A percentile compares a stretch with the other conserved stretches of the same genome.
Evolutionary conservation across 1,140 invertebrate species (phyloP).

Genomic region (Dinoponera quadriceps): DNA sequence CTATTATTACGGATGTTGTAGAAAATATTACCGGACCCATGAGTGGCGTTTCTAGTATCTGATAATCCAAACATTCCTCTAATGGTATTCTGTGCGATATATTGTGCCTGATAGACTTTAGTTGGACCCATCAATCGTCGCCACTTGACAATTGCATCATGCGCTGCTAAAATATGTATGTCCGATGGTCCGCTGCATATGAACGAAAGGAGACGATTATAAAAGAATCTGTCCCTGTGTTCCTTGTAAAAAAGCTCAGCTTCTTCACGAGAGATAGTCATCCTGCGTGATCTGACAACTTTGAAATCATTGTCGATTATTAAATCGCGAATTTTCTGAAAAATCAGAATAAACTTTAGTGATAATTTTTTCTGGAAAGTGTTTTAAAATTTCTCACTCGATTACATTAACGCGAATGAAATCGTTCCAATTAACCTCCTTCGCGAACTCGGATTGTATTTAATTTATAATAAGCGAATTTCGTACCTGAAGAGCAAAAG

Average conservation of each 20-base stretch:
- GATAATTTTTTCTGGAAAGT: neutral
- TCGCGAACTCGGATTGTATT: neutral
- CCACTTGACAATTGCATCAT: constrained; percentile 93
- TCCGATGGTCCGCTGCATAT: constrained; percentile 95
- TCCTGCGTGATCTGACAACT: constrained; percentile 90
- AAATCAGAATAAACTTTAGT: constrained; percentile 62
- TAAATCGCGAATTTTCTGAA: constrained; percentile 88
- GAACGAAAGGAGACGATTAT: constrained; percentile 93
- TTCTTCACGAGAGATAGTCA: constrained; percentile 87
- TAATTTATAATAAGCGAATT: neutral
- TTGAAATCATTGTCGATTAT: constrained; percentile 91
- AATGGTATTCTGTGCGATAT: constrained; percentile 91
- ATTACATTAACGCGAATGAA: neutral
- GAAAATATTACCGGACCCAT: constrained; percentile 92
- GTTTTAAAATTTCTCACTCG: neutral
- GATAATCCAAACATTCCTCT: constrained; percentile 94
- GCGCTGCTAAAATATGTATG: constrained; percentile 91
- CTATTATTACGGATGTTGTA: neutral
- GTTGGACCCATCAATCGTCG: constrained; percentile 94
- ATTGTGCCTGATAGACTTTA: constrained; percentile 93
- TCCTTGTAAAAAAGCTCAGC: constrained; percentile 94
- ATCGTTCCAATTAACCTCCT: neutral
- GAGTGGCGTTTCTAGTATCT: constrained; percentile 96
- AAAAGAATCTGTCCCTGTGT: constrained; percentile 95
- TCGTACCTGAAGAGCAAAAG: constrained; percentile 87